Base-by-base conservation (phyloP, 2,888 invertebrate genomes). In the Myopa tessellatipennis region DNA sequence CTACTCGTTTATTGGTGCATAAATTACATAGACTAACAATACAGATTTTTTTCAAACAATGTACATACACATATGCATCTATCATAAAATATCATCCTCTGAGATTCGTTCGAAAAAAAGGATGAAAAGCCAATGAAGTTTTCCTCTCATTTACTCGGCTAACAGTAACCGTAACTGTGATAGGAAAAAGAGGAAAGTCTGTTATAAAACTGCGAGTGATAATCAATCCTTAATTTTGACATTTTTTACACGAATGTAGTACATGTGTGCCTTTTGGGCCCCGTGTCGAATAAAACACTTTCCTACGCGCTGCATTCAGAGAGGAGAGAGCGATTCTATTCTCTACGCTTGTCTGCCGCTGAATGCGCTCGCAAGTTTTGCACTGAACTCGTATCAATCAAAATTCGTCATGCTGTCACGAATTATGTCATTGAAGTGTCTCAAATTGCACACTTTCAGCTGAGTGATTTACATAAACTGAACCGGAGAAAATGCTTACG, bases 341-440 rank as follows among this genome's bases (percentile, higher is more conserved):
- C 82, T 85, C 82, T 36, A 83, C 71, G 85, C 77, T 79, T 84
- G 85, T 85, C 85, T 70, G n/a, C 5, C 69, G 68, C 38, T 40
- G 75, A 7, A 52, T 65, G 38, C 18, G n/a, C 45, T 45, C 45
- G 38, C 45, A 60, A 38, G 60, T 58, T 77, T 71, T 77, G 73
- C 77, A 63, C 75, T 81, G 82, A 79, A 80, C 79, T 80, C 85
- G 81, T 83, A 87, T 87, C 87, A 87, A 87, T 87, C 87, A 87
- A 86, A 86, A 84, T 87, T 87, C 87, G 87, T 87, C 85, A 85
- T 82, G 83, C 85, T 86, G 87, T 85, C 86, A 82, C 82, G 86
- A 87, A 87, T 87, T 87, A 87, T 87, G 87, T 87, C 87, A 87
- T 82, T 84, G 84, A 83, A 83, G 84, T 86, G 79, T 83, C 86